Conservation (phyloP, 2,888 invertebrate genomes). For the Apotomis betuletana region DNA sequence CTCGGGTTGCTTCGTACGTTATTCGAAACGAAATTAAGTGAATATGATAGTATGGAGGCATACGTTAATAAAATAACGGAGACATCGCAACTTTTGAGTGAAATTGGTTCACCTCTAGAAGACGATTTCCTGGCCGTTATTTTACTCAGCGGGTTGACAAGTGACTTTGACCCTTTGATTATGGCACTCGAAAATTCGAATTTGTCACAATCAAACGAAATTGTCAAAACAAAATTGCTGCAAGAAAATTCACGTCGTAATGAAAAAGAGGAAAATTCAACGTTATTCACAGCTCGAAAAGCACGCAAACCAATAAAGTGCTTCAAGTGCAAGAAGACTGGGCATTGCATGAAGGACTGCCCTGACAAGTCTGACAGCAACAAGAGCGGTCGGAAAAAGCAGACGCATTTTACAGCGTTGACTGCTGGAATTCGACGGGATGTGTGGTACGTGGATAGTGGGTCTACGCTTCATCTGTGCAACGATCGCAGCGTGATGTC, state of each 20-base stretch:
- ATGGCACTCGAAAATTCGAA: constrained; percentile 45
- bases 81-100: constrained; percentile 39
- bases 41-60: constrained; percentile 21
- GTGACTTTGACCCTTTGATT: constrained; percentile 46
- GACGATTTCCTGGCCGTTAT: constrained; percentile 45
- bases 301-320: not conserved
- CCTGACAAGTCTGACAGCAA: not conserved
- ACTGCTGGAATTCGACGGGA: not conserved
- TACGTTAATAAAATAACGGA: constrained; percentile 29
- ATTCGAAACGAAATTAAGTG: constrained; percentile 32
- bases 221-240: constrained; percentile 1
- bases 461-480: not conserved
- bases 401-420: not conserved
- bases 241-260: not conserved
- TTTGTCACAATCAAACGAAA: constrained; percentile 6
- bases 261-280: not conserved
- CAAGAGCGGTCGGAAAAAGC: not conserved
- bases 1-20: constrained; percentile 28
- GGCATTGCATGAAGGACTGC: not conserved
- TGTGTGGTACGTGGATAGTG: not conserved
- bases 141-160: constrained; percentile 44
- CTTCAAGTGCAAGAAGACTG: not conserved
- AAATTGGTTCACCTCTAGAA: constrained; percentile 43
- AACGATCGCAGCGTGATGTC: not conserved
- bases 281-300: not conserved